Conservation (phyloP, 2,113 vertebrate species). For the Hirundichthys speculiger region DNA sequence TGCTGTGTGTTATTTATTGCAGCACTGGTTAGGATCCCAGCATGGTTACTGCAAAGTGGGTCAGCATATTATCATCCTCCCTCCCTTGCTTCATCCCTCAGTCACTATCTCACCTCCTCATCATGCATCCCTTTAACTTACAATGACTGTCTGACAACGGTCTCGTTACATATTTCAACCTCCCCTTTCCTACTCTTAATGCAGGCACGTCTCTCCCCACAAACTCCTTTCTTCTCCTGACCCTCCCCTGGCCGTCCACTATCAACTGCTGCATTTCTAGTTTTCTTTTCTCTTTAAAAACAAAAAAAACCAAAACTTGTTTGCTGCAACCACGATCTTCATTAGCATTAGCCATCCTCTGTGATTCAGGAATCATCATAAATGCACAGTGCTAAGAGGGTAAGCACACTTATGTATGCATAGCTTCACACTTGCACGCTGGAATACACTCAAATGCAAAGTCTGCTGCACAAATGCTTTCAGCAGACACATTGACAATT, state of each 20-base stretch:
- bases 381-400: conserved; percentile 58
- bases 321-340: conserved; percentile 63
- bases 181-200: conserved; percentile 1
- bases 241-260: not conserved
- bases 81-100: conserved; percentile 41
- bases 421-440: conserved; percentile 17
- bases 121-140: conserved; percentile 45
- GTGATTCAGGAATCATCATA: conserved; percentile 75
- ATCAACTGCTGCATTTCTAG: conserved; percentile 14
- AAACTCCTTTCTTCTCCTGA: conserved; percentile 28
- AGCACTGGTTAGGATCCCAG: conserved; percentile 74
- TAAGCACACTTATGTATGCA: conserved; percentile 34
- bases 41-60: conserved; percentile 78
- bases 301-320: conserved; percentile 49
- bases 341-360: conserved; percentile 70
- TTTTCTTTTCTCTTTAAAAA: conserved; percentile 9
- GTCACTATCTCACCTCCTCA: conserved; percentile 41
- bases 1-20: conserved; percentile 80
- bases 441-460: conserved; percentile 59
- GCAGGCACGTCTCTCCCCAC: conserved; percentile 22
- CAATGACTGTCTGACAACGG: conserved; percentile 42
- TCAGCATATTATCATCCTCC: conserved; percentile 75
- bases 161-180: conserved; percentile 28
- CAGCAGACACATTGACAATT: conserved; percentile 43
- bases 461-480: no score